Percentiles rank a stretch among this genome's conserved stretches.
phyloP scores from a whole-genome alignment of 2,888 invertebrate species.

The Himalopsyche japonica region DNA sequence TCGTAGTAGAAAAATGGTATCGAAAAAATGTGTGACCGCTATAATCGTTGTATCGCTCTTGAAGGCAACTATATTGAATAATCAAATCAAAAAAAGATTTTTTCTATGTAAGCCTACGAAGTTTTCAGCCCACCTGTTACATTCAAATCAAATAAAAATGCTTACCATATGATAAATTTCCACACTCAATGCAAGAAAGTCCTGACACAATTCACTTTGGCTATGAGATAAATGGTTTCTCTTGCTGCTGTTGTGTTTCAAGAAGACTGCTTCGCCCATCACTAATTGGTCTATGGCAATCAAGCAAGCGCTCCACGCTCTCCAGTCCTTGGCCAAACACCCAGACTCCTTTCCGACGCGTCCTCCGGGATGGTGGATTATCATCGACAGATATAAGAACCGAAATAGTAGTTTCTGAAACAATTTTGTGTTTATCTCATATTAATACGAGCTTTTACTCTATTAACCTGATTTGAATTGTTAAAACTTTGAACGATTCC shows the following conservation, averaged over 20 bases:
- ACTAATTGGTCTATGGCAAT: slow-evolving; percentile 52
- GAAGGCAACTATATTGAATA: too few species aligned
- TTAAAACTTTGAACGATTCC: too few species aligned
- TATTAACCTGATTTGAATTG: too few species aligned
- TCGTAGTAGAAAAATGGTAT: too few species aligned
- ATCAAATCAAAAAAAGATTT: too few species aligned
- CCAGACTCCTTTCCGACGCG: slow-evolving; percentile 46
- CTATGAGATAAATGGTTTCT: slow-evolving; percentile 38
- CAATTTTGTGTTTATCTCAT: too few species aligned
- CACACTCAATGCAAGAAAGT: slow-evolving; percentile 50
- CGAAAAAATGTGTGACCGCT: too few species aligned
- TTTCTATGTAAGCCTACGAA: too few species aligned
- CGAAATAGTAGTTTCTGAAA: slow-evolving; percentile 51
- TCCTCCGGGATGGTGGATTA: slow-evolving; percentile 53
- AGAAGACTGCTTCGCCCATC: slow-evolving; percentile 48
- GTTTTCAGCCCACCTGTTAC: too few species aligned
- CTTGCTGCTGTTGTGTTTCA: slow-evolving; percentile 45
- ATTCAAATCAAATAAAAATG: not conserved
- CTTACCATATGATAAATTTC: slow-evolving; percentile 52
- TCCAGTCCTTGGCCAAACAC: slow-evolving; percentile 51
- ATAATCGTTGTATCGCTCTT: too few species aligned
- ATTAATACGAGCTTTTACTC: too few species aligned
- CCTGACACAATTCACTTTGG: slow-evolving; percentile 43
- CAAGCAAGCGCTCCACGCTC: slow-evolving; percentile 50
- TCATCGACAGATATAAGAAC: slow-evolving; percentile 48